Evolutionary conservation across 2,113 vertebrate genomes (phyloP).

Genomic region (Marmota monax): DNA sequence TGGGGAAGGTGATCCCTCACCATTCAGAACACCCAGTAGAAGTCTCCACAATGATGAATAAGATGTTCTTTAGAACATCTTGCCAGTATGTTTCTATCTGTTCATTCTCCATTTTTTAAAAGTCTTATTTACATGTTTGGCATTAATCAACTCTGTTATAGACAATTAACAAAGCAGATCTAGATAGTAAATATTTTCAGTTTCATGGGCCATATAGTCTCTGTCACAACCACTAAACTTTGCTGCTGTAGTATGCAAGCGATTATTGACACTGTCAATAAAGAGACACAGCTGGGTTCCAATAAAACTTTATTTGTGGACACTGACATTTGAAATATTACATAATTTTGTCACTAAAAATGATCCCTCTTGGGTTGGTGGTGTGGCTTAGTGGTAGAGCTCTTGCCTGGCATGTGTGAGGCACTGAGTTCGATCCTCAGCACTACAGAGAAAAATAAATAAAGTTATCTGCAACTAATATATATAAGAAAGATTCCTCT

Average conservation of each 20-base stretch:
- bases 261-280: background rate
- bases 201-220: background rate
- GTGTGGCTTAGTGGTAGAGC: too few species aligned
- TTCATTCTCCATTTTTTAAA: background rate
- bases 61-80: background rate
- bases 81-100: background rate
- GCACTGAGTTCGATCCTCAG: too few species aligned
- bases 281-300: background rate
- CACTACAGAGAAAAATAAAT: too few species aligned
- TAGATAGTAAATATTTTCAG: background rate
- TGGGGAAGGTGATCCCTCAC: background rate
- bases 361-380: background rate
- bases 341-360: conserved; percentile 3
- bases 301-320: background rate
- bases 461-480: too few species aligned
- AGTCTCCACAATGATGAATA: background rate
- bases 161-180: background rate
- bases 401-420: too few species aligned
- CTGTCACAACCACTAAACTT: background rate
- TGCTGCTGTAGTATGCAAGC: background rate
- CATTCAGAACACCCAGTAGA: background rate
- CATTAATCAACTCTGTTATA: background rate
- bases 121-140: background rate
- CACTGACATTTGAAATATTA: background rate
- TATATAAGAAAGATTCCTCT: background rate